Percentiles rank a stretch among this genome's conserved stretches.
Conservation (phyloP, 1,140 invertebrate species). For the Magallana angulata region DNA sequence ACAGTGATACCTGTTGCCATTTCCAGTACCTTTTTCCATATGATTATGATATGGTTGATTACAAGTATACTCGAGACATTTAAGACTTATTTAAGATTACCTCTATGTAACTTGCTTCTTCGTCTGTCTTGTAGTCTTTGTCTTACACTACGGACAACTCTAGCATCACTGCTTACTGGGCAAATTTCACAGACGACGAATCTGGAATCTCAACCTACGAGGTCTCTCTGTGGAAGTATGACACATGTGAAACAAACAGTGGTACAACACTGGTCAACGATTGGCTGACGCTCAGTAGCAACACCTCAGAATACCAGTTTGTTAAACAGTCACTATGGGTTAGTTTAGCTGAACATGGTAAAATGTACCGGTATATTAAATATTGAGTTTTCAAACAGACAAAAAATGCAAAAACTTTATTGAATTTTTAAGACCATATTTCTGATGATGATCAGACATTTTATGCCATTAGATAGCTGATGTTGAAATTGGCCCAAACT, state of each 20-base stretch:
- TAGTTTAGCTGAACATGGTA: background rate
- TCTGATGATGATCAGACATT: no score
- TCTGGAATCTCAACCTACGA: slow-evolving; percentile 59
- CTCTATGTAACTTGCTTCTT: background rate
- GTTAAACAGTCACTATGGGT: slow-evolving; percentile 61
- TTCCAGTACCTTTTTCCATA: background rate
- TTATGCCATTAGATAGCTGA: no score
- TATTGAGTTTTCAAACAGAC: background rate
- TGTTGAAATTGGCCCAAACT: no score
- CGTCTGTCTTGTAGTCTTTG: slow-evolving; percentile 56
- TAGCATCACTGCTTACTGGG: slow-evolving; percentile 60
- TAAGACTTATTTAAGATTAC: background rate
- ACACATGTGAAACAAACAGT: slow-evolving; percentile 49
- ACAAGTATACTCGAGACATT: no score
- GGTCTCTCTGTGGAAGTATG: slow-evolving; percentile 55
- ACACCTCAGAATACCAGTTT: slow-evolving; percentile 61
- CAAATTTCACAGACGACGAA: slow-evolving; percentile 62
- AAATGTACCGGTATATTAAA: no score
- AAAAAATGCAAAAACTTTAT: background rate
- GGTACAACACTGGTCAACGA: slow-evolving; percentile 40
- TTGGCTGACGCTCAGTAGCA: slow-evolving; percentile 51
- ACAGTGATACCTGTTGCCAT: no score
- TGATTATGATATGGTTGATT: background rate
- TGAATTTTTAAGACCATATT: background rate
- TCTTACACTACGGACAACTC: slow-evolving; percentile 54